Evolutionary conservation across 2,113 vertebrate species (phyloP).

Genomic region (Amblyopsis rosae): DNA sequence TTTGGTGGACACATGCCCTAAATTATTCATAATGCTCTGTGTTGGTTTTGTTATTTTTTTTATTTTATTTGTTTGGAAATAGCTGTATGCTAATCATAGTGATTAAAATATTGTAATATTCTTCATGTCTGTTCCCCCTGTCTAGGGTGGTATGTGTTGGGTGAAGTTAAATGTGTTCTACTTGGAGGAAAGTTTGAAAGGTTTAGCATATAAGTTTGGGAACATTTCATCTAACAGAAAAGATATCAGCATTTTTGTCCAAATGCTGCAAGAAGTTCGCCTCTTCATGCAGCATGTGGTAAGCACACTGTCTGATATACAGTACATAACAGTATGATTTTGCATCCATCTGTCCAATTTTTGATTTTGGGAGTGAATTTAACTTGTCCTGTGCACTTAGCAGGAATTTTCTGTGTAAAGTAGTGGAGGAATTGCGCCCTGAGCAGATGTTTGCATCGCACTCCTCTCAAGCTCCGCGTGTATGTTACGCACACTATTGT

Average conservation of each 20-base stretch:
- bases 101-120: background rate
- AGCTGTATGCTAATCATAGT: no score
- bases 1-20: background rate
- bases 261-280: constrained; percentile 75
- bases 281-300: constrained; percentile 66
- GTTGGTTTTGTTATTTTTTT: no score
- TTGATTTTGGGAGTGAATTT: no score
- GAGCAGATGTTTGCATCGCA: no score
- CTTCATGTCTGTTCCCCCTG: constrained; percentile 8
- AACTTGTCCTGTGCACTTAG: no score
- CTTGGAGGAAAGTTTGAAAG: constrained; percentile 76
- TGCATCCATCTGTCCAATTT: no score
- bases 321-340: no score
- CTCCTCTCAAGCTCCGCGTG: no score
- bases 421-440: no score
- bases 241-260: constrained; percentile 74
- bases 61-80: no score
- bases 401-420: no score
- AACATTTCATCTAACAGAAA: constrained; percentile 80
- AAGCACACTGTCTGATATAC: constrained; percentile 35
- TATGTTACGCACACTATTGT: no score
- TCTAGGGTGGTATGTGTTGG: constrained; percentile 79
- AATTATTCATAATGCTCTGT: background rate
- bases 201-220: constrained; percentile 77
- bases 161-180: constrained; percentile 76